Evolutionary conservation across 2,888 invertebrate genomes (phyloP), one percentile per base, ranked within the genome.

Genomic region (Eristalis tenax): DNA sequence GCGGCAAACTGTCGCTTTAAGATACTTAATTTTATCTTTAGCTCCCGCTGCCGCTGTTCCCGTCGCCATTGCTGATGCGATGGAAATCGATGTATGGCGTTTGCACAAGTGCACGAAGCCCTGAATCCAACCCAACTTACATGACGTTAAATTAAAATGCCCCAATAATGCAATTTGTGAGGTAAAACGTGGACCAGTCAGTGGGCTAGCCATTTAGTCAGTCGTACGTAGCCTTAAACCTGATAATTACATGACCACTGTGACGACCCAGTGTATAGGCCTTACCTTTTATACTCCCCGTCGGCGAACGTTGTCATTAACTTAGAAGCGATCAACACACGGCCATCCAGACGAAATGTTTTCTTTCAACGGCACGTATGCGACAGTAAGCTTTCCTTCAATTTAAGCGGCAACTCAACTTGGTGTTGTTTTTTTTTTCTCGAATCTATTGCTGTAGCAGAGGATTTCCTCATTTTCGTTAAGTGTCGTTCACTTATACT

Each of bases 151-250:
- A 81, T 77, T 77, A 73, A 76, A 77, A 77, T 78, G 82, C 75
- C 28, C 71, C 77, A 68, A 59, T 81, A 81, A 81, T 78, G 74
- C 70, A 70, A 78, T 82, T 86, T 82, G 74, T 64, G 63, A 78
- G 50, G 66, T 65, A 78, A 78, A 69, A 73, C 77, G 4, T 18
- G 8, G 4, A 4, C 35, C 11, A 11, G 35, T 10, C 35, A 11
- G 26, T 26, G 26, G n/a, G n/a, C n/a, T n/a, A 11, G 13, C 13
- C 11, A 13, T 11, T 18, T 43, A 43, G 43, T n/a, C 18, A 50
- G 59, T 61, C 28, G 64, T 64, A 73, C 74, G 85, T 82, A 86
- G 82, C 85, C 85, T 86, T 86, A 86, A 86, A 86, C 85, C 85
- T 86, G 82, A 78, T 77, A 82, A 86, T 74, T 81, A 78, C 79